Conservation (phyloP, 1,140 invertebrate genomes). For the Proctacanthus coquilletti region DNA sequence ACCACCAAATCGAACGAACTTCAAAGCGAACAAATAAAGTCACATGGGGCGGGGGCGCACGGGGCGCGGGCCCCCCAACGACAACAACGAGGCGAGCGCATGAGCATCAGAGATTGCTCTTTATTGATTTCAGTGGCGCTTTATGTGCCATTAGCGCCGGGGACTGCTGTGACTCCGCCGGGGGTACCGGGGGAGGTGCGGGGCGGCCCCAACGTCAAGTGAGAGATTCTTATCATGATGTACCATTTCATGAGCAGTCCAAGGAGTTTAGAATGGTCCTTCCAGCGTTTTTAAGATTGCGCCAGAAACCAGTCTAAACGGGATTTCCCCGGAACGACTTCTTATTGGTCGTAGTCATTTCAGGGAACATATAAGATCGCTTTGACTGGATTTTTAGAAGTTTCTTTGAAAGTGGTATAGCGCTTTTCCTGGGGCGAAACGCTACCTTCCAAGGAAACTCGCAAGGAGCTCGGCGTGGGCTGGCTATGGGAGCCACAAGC, state of each 20-base stretch:
- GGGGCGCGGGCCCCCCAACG: no score
- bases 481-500: background rate
- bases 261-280: background rate
- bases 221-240: background rate
- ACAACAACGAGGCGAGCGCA: background rate
- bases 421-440: background rate
- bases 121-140: conserved; percentile 1
- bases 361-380: background rate
- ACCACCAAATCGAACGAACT: no score
- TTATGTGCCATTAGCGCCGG: background rate
- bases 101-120: conserved; percentile 1
- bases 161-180: no score
- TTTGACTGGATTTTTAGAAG: conserved; percentile 1
- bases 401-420: background rate
- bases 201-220: no score
- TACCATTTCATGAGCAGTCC: background rate
- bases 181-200: no score
- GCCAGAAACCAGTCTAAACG: background rate
- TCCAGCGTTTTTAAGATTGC: background rate
- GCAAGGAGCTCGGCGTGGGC: background rate
- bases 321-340: background rate
- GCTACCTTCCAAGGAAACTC: background rate
- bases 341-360: conserved; percentile 1
- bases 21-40: background rate
- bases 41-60: background rate